A percentile compares a stretch with the other conserved stretches of the same genome.
These are phyloP conservation scores for Tribolium freemani DNA, from an alignment of 2,888 invertebrate species.

Conservation along the genomic window DNA sequence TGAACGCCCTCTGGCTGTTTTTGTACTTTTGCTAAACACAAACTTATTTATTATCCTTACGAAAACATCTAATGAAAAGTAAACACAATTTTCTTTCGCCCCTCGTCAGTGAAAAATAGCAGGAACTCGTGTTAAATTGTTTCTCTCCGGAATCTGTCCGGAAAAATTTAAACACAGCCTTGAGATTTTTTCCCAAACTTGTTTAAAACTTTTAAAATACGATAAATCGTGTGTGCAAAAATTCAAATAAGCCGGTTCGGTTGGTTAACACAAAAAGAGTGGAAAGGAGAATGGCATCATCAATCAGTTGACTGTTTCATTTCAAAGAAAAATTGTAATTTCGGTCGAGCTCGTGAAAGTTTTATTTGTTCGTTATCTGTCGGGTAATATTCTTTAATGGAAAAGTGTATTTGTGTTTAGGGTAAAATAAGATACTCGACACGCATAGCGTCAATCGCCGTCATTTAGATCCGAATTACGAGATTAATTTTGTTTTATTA, in stretches of 20 bases:
- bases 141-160: neutral
- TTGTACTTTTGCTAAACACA: neutral
- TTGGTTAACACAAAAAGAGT: constrained; percentile 10
- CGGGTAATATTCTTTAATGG: constrained; percentile 6
- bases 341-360: constrained; percentile 1
- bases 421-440: constrained; percentile 11
- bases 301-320: constrained; percentile 29
- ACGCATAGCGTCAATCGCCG: constrained; percentile 22
- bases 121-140: neutral
- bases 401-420: constrained; percentile 12
- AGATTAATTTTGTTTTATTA: constrained; percentile 31
- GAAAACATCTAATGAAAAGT: constrained; percentile 22
- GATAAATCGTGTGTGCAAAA: neutral
- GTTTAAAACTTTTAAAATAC: neutral
- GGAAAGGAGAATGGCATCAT: constrained; percentile 23
- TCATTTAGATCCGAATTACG: constrained; percentile 24
- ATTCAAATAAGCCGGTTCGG: neutral
- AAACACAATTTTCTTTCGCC: constrained; percentile 23
- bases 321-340: constrained; percentile 30
- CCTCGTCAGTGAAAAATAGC: neutral
- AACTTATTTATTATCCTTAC: constrained; percentile 19
- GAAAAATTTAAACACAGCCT: too few relatives aligned
- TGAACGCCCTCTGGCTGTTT: neutral
- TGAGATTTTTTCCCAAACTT: neutral
- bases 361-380: constrained; percentile 4